Evolutionary conservation across 2,888 invertebrate genomes (phyloP), one percentile per base, ranked within the genome.

Genomic region (Hetaerina titia): DNA sequence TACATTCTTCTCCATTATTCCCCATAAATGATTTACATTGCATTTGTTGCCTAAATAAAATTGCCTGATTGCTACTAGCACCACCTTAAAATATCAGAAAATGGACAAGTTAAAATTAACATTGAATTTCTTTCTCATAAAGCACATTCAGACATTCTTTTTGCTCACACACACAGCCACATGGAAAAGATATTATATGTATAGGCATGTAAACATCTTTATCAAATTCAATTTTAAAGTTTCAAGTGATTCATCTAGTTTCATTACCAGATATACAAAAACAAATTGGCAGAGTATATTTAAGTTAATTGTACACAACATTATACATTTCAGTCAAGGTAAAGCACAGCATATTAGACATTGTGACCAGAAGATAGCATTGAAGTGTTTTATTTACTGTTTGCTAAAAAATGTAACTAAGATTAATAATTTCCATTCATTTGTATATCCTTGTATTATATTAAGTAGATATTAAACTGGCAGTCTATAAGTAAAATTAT

Each of bases 271-370:
- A 92, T 92, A 92, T 92, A 92, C 92, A 92, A 92, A 81, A 92
- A 92, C 92, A 92, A 92, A 92, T 92, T 90, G 92, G 69, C 69
- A 74, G 69, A 92, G 17, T 92, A 92, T 92, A 92, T 92, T 74
- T 45, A 69, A 81, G 25, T 63, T 89, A 89, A 89, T 89, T 69
- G 69, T 92, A 92, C 69, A 92, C 74, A 92, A 92, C 56, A 74
- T 92, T 92, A 92, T 92, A 92, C 92, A 92, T 60, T 69, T 92
- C 92, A 92, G 92, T 92, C 92, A 92, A 92, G 92, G 92, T 92
- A 92, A 92, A 92, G 92, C 92, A 92, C 92, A 92, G 92, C 92
- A 92, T 92, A 69, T 69, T 74, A 56, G 69, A 92, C 56, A 69
- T 92, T 92, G 92, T 92, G 92, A 92, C 69, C 64, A 56, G 56